Evolutionary conservation across 2,797 vertebrate species (phyloP).

Genomic region (Myotis planiceps): DNA sequence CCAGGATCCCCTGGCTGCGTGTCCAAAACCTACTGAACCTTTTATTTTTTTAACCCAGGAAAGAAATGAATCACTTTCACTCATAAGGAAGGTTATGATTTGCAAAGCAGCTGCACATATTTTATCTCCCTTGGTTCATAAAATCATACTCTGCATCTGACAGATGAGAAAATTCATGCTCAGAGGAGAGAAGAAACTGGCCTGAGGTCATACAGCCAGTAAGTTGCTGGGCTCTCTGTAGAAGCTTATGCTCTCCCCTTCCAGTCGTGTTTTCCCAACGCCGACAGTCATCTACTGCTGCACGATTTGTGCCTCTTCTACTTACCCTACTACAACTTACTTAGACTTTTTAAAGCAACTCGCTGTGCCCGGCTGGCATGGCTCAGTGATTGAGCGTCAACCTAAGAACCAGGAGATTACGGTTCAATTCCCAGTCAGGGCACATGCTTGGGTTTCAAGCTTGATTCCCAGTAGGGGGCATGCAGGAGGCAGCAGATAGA

Average conservation of each 20-base stretch:
- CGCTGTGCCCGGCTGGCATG: no score
- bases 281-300: not conserved
- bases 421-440: no score
- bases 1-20: not conserved
- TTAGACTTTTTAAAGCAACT: not conserved
- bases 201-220: no score
- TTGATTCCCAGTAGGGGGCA: no score
- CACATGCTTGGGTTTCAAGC: no score
- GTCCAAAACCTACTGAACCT: not conserved
- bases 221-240: not conserved
- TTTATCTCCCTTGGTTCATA: not conserved
- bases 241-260: not conserved
- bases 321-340: not conserved
- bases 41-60: constrained; percentile 36
- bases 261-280: not conserved
- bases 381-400: no score
- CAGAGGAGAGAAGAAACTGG: not conserved
- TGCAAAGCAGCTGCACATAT: not conserved
- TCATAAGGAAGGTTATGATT: not conserved
- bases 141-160: not conserved
- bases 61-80: not conserved
- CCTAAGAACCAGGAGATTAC: no score
- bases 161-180: not conserved
- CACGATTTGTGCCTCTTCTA: not conserved
- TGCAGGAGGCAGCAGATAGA: no score